Base-by-base conservation (phyloP, 2,888 invertebrate genomes). In the Hedychridium roseum region DNA sequence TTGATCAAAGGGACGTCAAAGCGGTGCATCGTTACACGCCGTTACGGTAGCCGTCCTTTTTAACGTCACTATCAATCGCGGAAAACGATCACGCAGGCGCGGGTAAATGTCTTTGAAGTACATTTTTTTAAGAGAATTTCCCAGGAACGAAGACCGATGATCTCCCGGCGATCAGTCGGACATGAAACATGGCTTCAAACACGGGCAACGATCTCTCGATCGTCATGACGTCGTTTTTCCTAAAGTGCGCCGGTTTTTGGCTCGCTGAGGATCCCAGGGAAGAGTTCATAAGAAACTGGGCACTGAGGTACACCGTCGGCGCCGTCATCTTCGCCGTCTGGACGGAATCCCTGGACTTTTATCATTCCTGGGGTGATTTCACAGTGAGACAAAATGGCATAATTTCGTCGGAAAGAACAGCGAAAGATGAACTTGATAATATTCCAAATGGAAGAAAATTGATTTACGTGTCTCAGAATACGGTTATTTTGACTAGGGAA, bases 311-410 rank as follows among this genome's bases (percentile, higher is more conserved):
- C n/a, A 54, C 61, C 4, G 9, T 57, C 2, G 2, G 31, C 3
- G 32, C 51, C 0, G 34, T 65, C 0, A 0, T 43, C 0, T 50
- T 48, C 7, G 55, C 50, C 4, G 12, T 50, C 1, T 43, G 12
- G 16, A 35, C 60, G 4, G 42, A 57, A 14, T 5, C 16, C 6
- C 26, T 38, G 35, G 58, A 57, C 12, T 37, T 54, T 23, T 54
- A 54, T 35, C 44, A 56, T 12, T 53, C 39, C 2, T 50, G 38
- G 43, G 44, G 45, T 17, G 46, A 65, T 37, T 44, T 63, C 21
- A 39, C 42, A 15, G 66, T 66, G 23, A 66, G 65, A 2, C 3
- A 2, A 2, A 21, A 14, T 20, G 35, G 3, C 23, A 6, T 26
- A 9, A 23, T 23, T 23, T 26, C 6, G 15, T 17, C 14, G 23